Evolutionary conservation across 2,113 vertebrate genomes (phyloP), one percentile per base, ranked within the genome.

Genomic region (Prunella fulvescens): DNA sequence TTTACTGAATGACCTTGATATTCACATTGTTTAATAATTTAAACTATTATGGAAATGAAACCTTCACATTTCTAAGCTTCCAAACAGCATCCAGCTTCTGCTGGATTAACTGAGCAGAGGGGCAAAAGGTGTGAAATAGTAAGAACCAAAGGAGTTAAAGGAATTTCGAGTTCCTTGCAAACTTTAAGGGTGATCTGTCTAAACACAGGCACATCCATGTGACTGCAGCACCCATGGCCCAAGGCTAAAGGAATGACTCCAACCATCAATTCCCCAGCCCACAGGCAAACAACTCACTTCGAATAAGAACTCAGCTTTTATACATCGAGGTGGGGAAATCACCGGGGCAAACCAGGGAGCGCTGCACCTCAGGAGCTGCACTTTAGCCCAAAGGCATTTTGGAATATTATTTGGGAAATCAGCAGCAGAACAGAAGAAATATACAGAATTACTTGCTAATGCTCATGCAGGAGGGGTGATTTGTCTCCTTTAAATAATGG

Each of bases 401-500:
- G 40, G 79, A 96, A 65, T 96, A 95, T 95, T 93, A 72, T 70
- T 73, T 90, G 76, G 88, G 79, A 96, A 96, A 94, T 91, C 78
- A 91, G 61, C 80, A 93, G 91, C 61, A 92, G 65, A 77, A 45
- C 65, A 85, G 53, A 92, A 53, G 44, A 54, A 80, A 92, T 31
- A n/a, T 45, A 19, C 11, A 67, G 61, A 88, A 80, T 72, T 47
- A 37, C 54, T 91, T 80, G 39, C 51, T 72, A 51, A 69, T 86
- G 47, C 54, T 45, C 35, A 88, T 6, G n/a, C 72, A 86, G 39
- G 17, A 87, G 12, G 26, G 22, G 7, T 26, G 20, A 45, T 74
- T 69, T 81, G 8, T 44, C 54, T 82, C 20, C 31, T n/a, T 60
- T 29, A 72, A 67, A 56, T 48, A 37, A 48, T 3, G 54, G 45